phyloP scores from a whole-genome alignment of 2,888 invertebrate species.

The Mechanitis messenoides region DNA sequence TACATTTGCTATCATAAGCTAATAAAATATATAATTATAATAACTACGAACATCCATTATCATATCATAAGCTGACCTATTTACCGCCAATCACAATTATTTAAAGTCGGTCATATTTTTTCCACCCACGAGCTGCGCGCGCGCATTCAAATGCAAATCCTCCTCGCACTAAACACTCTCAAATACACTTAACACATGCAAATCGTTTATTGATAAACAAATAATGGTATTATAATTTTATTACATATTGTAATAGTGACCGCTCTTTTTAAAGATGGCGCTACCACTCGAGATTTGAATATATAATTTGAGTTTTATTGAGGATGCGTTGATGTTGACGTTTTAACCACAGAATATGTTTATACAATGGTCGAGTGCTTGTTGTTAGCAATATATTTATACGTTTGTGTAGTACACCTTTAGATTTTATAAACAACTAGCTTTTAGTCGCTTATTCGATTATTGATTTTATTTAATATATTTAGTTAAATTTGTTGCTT shows the following conservation, averaged over 20 bases:
- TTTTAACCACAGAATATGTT: conserved; percentile 20
- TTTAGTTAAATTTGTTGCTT: no score
- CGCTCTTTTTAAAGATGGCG: conserved; percentile 48
- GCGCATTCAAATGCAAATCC: conserved; percentile 63
- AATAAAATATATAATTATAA: no score
- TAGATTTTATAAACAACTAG: no score
- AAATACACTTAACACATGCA: conserved; percentile 66
- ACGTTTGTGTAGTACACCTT: neutral
- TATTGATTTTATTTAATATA: no score
- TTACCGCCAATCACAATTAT: conserved; percentile 32
- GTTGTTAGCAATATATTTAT: conserved; percentile 2
- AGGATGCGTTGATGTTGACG: conserved; percentile 30
- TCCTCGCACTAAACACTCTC: conserved; percentile 43
- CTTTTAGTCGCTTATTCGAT: no score
- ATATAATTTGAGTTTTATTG: conserved; percentile 56
- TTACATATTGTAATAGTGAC: conserved; percentile 61
- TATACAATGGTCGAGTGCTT: conserved; percentile 11
- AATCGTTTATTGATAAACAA: conserved; percentile 71
- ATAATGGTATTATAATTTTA: conserved; percentile 69
- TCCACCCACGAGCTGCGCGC: conserved; percentile 34
- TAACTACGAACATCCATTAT: conserved; percentile 14
- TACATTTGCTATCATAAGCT: no score
- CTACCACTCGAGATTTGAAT: conserved; percentile 53
- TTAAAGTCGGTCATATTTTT: conserved; percentile 25
- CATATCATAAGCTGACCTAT: conserved; percentile 24